phyloP scores from a whole-genome alignment of 2,797 vertebrate genomes.

The Acanthurus tractus region DNA sequence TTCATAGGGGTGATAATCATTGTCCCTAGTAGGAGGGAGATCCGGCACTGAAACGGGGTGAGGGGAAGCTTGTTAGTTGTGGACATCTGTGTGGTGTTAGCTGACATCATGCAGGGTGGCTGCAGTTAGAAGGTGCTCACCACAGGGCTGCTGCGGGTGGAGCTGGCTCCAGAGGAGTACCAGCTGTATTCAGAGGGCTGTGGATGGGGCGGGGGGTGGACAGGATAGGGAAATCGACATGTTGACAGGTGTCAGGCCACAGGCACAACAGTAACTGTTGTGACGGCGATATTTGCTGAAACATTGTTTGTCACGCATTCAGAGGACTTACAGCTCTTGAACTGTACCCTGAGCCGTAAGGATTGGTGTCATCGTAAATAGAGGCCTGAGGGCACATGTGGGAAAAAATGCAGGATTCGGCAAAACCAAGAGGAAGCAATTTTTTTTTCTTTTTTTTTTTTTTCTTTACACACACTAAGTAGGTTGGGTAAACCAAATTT shows the following conservation, averaged over 20 bases:
- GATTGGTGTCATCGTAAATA: slow-evolving; percentile 85
- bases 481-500: slow-evolving; percentile 23
- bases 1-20: background rate
- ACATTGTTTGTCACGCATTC: slow-evolving; percentile 31
- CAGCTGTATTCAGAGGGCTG: slow-evolving; percentile 97
- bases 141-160: slow-evolving; percentile 92
- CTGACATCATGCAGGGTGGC: slow-evolving; percentile 61
- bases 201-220: slow-evolving; percentile 44
- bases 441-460: background rate
- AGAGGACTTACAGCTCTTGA: slow-evolving; percentile 91
- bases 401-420: slow-evolving; percentile 71
- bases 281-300: slow-evolving; percentile 27
- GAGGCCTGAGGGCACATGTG: slow-evolving; percentile 87
- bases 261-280: slow-evolving; percentile 28
- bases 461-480: slow-evolving; percentile 34
- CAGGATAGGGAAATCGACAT: slow-evolving; percentile 55
- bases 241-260: slow-evolving; percentile 35
- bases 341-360: slow-evolving; percentile 85
- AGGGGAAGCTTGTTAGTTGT: slow-evolving; percentile 39
- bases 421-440: slow-evolving; percentile 42
- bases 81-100: slow-evolving; percentile 43
- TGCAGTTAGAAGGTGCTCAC: slow-evolving; percentile 85
- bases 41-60: background rate
- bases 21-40: background rate
- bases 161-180: slow-evolving; percentile 92